Conservation (phyloP, 2,888 invertebrate species). For the Nomada lathburiana region DNA sequence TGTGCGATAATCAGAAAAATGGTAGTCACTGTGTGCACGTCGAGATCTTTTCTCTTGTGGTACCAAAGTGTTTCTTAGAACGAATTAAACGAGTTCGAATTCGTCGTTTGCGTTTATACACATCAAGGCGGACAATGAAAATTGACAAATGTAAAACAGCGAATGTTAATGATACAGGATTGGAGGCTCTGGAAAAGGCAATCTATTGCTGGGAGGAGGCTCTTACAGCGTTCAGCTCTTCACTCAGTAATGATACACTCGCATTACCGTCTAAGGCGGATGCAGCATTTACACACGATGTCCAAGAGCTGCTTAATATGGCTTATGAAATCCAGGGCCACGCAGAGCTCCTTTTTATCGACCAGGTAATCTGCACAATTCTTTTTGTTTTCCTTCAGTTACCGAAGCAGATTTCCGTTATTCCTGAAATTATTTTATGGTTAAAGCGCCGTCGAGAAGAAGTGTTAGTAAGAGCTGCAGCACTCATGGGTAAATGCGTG, state of each 20-base stretch:
- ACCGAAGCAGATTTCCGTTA: conserved; percentile 22
- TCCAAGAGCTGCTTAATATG: conserved; percentile 90
- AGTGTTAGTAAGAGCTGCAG: too few species aligned
- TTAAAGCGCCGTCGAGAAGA: background rate
- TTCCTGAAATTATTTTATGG: conserved; percentile 14
- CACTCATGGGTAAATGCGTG: too few species aligned
- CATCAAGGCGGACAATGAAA: conserved; percentile 34
- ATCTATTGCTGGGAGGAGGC: conserved; percentile 98
- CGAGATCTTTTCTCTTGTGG: background rate
- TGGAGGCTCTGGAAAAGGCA: conserved; percentile 96
- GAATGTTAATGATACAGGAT: conserved; percentile 86
- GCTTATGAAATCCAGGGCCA: conserved; percentile 94
- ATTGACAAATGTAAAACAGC: conserved; percentile 54
- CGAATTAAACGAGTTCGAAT: conserved; percentile 45
- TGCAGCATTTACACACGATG: conserved; percentile 90
- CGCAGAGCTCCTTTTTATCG: conserved; percentile 94
- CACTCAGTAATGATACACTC: conserved; percentile 87
- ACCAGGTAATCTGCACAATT: conserved; percentile 84
- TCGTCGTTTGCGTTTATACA: conserved; percentile 21
- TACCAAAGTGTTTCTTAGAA: conserved; percentile 31
- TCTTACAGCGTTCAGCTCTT: conserved; percentile 90
- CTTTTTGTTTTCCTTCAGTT: conserved; percentile 3
- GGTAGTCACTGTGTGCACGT: conserved; percentile 2
- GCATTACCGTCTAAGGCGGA: conserved; percentile 93
- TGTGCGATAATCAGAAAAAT: background rate